A percentile compares a stretch with the other conserved stretches of the same genome.
Evolutionary conservation across 2,888 invertebrate genomes (phyloP).

Genomic region (Cheilosia urbana): DNA sequence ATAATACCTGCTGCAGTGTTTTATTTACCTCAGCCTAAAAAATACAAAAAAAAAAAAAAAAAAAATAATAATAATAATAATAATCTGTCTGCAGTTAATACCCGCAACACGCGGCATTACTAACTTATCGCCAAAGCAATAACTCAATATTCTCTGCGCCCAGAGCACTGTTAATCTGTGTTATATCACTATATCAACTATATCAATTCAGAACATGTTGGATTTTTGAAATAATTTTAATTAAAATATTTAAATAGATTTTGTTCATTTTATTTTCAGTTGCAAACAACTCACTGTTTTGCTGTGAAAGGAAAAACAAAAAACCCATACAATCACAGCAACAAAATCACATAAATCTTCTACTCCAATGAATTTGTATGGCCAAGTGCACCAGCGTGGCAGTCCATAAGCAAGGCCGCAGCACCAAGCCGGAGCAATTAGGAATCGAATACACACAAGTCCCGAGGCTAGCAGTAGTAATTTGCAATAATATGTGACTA

Average conservation of each 20-base stretch:
- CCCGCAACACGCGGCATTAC: constrained; percentile 9
- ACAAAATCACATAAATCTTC: constrained; percentile 63
- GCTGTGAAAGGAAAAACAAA: constrained; percentile 35
- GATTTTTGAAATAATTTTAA: constrained; percentile 53
- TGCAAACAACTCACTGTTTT: constrained; percentile 26
- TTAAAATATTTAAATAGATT: constrained; percentile 64
- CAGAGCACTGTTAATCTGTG: constrained; percentile 40
- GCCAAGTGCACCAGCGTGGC: constrained; percentile 42
- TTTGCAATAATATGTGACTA: constrained; percentile 55
- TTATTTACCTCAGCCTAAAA: constrained; percentile 23
- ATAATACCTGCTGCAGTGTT: not conserved
- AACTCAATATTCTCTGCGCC: constrained; percentile 37
- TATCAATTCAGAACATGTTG: constrained; percentile 38
- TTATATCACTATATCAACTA: constrained; percentile 16
- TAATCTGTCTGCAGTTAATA: constrained; percentile 28
- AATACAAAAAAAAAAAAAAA: constrained; percentile 28
- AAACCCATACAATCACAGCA: constrained; percentile 43
- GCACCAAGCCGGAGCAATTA: constrained; percentile 57
- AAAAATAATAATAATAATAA: too few species aligned
- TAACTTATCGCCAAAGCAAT: constrained; percentile 30
- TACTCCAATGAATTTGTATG: constrained; percentile 36
- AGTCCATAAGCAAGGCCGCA: constrained; percentile 40
- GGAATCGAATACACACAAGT: constrained; percentile 55
- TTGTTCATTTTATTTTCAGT: constrained; percentile 21
- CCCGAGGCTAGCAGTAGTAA: constrained; percentile 45